Percentiles rank a stretch among this genome's conserved stretches.
Conservation (phyloP, 2,888 invertebrate species). For the Plagodis dolabraria region DNA sequence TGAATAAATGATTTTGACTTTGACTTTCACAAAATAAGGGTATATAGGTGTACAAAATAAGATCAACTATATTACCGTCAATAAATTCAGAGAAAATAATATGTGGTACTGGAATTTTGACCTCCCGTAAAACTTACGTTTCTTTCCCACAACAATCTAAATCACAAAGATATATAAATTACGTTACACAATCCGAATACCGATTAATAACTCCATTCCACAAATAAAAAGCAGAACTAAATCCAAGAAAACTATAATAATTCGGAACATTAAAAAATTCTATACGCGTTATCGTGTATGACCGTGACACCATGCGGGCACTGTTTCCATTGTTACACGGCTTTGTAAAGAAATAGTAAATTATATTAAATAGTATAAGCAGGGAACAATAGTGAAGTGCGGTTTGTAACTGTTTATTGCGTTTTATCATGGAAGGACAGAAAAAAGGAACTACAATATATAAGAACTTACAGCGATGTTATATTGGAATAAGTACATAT, state of each 20-base stretch:
- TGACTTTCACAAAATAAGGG: too few species aligned
- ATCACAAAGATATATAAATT: conserved; percentile 9
- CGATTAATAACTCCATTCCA: conserved; percentile 20
- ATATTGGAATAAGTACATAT: too few species aligned
- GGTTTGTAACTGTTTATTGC: conserved; percentile 1
- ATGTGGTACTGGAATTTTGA: too few species aligned
- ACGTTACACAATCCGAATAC: conserved; percentile 20
- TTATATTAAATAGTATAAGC: conserved; percentile 14
- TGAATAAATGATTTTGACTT: too few species aligned
- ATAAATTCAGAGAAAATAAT: too few species aligned
- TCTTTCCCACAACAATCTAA: conserved; percentile 1
- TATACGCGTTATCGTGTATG: conserved; percentile 60
- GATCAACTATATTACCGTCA: too few species aligned
- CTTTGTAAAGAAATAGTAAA: conserved; percentile 15
- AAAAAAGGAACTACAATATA: too few species aligned
- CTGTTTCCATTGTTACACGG: conserved; percentile 55
- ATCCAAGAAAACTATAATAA: conserved; percentile 49
- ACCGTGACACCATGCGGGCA: conserved; percentile 63
- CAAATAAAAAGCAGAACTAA: conserved; percentile 32
- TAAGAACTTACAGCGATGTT: too few species aligned
- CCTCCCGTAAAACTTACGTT: background rate
- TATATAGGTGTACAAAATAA: too few species aligned
- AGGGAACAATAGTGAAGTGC: conserved; percentile 13
- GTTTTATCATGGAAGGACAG: too few species aligned
- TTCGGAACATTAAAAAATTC: conserved; percentile 51